Percentiles rank a stretch among this genome's conserved stretches.
Conservation (phyloP, 1,140 invertebrate species). For the Wiebesia pumilae region DNA sequence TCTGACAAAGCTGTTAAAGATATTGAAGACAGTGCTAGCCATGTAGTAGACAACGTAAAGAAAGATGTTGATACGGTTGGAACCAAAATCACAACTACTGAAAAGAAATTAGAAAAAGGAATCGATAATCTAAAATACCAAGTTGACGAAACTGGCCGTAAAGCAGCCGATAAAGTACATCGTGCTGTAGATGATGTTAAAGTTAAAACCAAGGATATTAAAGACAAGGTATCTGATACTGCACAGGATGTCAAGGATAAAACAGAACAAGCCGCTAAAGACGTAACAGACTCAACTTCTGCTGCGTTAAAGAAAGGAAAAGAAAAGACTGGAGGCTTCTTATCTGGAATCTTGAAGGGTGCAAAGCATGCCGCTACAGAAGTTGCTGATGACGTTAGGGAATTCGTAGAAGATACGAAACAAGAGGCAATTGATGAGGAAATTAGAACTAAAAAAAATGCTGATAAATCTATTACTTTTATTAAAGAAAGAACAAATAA, state of each 20-base stretch:
- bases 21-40: slow-evolving; percentile 38
- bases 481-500: not conserved
- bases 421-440: slow-evolving; percentile 53
- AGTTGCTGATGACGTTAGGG: slow-evolving; percentile 53
- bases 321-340: slow-evolving; percentile 61
- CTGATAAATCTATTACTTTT: not conserved
- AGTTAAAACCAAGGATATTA: slow-evolving; percentile 9
- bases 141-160: not conserved
- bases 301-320: slow-evolving; percentile 56
- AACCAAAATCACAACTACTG: not conserved
- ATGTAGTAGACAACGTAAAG: slow-evolving; percentile 33
- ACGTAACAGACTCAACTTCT: slow-evolving; percentile 43
- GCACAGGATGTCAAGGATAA: not conserved
- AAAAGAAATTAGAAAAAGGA: not conserved
- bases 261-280: slow-evolving; percentile 42
- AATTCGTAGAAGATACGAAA: slow-evolving; percentile 59
- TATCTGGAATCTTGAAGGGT: slow-evolving; percentile 63
- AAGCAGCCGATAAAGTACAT: not conserved
- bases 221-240: slow-evolving; percentile 44
- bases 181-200: slow-evolving; percentile 3
- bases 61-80: slow-evolving; percentile 30
- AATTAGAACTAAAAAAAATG: not conserved
- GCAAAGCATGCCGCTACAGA: slow-evolving; percentile 57
- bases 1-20: slow-evolving; percentile 46
- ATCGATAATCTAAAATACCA: slow-evolving; percentile 1